phyloP scores from a whole-genome alignment of 2,888 invertebrate species.

The Leptogaster cylindrica region DNA sequence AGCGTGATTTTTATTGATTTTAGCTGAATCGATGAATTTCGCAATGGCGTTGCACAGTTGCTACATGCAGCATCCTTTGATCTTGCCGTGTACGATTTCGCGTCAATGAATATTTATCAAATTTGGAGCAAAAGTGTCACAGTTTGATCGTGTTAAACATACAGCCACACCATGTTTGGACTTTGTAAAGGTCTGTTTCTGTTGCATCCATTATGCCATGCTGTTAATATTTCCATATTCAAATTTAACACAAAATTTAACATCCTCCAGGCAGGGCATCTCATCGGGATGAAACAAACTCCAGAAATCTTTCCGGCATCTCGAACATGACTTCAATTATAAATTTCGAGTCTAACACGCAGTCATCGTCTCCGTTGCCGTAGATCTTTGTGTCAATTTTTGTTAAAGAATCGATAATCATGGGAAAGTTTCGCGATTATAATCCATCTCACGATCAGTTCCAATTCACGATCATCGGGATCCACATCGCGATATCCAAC shows the following conservation, averaged over 20 bases:
- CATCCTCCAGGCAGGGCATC: constrained; percentile 2
- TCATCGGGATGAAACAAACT: too few relatives aligned
- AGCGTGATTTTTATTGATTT: too few relatives aligned
- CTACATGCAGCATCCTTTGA: constrained; percentile 16
- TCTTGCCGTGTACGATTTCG: constrained; percentile 18
- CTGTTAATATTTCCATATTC: constrained; percentile 21
- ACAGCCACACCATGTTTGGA: background rate
- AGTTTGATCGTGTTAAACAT: constrained; percentile 1
- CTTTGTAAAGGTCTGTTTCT: background rate
- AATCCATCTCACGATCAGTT: constrained; percentile 34
- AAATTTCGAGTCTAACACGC: constrained; percentile 28
- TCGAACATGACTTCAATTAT: constrained; percentile 33
- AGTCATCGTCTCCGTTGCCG: background rate
- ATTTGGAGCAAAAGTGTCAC: background rate
- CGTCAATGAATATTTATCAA: constrained; percentile 23
- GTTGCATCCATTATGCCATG: background rate
- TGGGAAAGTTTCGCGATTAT: constrained; percentile 36
- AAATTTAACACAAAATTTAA: constrained; percentile 14
- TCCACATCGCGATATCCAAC: background rate
- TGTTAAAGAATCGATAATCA: constrained; percentile 28
- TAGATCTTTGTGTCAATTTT: constrained; percentile 16
- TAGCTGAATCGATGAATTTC: too few relatives aligned
- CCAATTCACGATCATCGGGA: constrained; percentile 9
- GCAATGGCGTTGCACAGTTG: background rate
- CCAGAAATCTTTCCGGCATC: constrained; percentile 20